Evolutionary conservation across 2,888 invertebrate genomes (phyloP).

Genomic region (Ceriagrion tenellum): DNA sequence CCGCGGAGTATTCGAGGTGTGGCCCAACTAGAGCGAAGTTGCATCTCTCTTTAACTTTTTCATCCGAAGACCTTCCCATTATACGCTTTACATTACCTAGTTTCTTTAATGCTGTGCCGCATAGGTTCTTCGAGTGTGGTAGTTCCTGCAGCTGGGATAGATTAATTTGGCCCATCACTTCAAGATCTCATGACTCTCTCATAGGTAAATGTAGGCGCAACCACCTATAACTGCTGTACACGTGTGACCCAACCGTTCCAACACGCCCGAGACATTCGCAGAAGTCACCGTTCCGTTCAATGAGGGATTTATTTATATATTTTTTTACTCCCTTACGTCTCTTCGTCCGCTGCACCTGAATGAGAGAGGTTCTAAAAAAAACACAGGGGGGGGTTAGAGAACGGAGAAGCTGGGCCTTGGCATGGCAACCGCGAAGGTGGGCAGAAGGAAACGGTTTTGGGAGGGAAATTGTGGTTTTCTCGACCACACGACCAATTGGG

Average conservation of each 20-base stretch:
- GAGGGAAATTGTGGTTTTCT: neutral
- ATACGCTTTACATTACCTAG: no score
- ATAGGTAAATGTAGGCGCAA: no score
- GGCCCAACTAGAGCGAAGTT: no score
- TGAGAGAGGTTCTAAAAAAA: neutral
- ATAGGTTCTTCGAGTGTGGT: no score
- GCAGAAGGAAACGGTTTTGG: neutral
- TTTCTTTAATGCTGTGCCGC: no score
- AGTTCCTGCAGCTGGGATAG: no score
- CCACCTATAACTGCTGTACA: neutral
- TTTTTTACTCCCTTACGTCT: neutral
- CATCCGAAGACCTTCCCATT: no score
- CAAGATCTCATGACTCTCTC: no score
- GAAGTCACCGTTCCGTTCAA: neutral
- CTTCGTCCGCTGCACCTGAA: neutral
- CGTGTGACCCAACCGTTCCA: neutral
- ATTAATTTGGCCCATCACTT: no score
- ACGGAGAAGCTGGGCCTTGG: neutral
- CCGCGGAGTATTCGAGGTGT: no score
- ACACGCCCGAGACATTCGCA: neutral
- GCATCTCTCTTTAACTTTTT: no score
- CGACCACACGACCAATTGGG: conserved; percentile 8
- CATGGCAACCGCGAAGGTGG: neutral
- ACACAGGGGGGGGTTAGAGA: neutral
- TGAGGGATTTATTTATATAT: neutral